These are phyloP conservation scores for Pipa parva DNA, from an alignment of 2,113 vertebrate genomes.

Conservation along the genomic window DNA sequence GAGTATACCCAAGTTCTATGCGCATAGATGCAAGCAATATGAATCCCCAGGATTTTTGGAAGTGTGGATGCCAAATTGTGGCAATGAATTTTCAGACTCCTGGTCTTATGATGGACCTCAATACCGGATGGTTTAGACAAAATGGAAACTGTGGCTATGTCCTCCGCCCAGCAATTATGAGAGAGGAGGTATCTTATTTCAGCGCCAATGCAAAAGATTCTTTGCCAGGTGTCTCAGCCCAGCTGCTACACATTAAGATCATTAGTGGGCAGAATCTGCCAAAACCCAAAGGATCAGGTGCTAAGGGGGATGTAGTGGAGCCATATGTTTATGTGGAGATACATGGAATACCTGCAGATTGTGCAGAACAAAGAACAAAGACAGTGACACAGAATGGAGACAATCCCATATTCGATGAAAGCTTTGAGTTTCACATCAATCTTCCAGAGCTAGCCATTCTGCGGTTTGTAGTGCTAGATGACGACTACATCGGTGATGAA, in stretches of 20 bases:
- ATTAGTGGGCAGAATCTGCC: slow-evolving; percentile 90
- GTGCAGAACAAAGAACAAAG: slow-evolving; percentile 85
- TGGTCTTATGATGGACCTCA: slow-evolving; percentile 90
- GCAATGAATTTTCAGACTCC: slow-evolving; percentile 91
- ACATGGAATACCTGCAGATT: slow-evolving; percentile 84
- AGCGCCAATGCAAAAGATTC: slow-evolving; percentile 86
- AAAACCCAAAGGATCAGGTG: slow-evolving; percentile 83
- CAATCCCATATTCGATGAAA: slow-evolving; percentile 87
- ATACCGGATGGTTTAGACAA: slow-evolving; percentile 84
- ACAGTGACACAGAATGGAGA: slow-evolving; percentile 84
- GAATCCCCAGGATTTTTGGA: slow-evolving; percentile 94
- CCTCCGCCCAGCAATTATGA: slow-evolving; percentile 84
- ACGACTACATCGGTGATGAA: slow-evolving; percentile 88
- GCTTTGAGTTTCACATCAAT: slow-evolving; percentile 90
- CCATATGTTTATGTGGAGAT: slow-evolving; percentile 88
- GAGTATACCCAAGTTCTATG: slow-evolving; percentile 84
- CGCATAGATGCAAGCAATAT: slow-evolving; percentile 90
- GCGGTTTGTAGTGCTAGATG: slow-evolving; percentile 84
- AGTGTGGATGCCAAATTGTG: slow-evolving; percentile 90
- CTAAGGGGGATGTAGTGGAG: slow-evolving; percentile 88
- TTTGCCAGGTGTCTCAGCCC: slow-evolving; percentile 80
- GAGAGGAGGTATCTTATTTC: slow-evolving; percentile 90
- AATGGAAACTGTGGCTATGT: slow-evolving; percentile 89
- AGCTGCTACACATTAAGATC: slow-evolving; percentile 85
- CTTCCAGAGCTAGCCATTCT: slow-evolving; percentile 81